Evolutionary conservation across 2,113 vertebrate species (phyloP), one percentile per base, ranked within the genome.

Genomic region (Phrynocephalus versicolor): DNA sequence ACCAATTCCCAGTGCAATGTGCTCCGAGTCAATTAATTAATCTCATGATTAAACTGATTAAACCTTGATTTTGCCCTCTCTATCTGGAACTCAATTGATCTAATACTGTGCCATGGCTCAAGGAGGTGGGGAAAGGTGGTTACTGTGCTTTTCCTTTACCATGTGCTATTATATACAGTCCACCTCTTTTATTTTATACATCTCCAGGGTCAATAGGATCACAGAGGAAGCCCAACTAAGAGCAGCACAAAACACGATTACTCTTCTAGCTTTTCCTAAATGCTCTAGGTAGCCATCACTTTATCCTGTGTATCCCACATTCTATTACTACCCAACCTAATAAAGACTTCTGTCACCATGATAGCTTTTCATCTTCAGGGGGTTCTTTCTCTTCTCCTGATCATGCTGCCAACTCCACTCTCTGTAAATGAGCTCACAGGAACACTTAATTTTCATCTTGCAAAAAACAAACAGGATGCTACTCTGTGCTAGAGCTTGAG

Each of bases 341-440:
- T 97, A 96, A 96, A 97, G 95, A 94, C 96, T 96, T 95, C 96
- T 96, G 96, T 95, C 95, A 94, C 91, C 25, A 87, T 0, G 0
- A 93, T 87, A 88, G 95, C 95, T 96, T 96, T 96, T 96, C 97
- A 96, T 97, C 96, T 96, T 93, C 91, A 81, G 92, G 92, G n/a
- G 93, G 88, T 90, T 92, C 92, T 88, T 95, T 95, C 94, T 96
- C 94, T 84, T 87, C 92, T 93, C 92, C 94, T 94, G 96, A 96
- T 97, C 96, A 96, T 95, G 90, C 95, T 96, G 95, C 95, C 96
- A 97, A 91, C 93, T 93, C 92, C 83, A 95, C 92, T 95, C 93
- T 94, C 93, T 88, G 95, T 92, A 96, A 96, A 97, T 92, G 95
- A 96, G 95, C 95, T 96, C 94, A 94, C 84, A 91, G 0, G 90